phyloP scores from a whole-genome alignment of 2,888 invertebrate genomes.

The Agrotis segetum region DNA sequence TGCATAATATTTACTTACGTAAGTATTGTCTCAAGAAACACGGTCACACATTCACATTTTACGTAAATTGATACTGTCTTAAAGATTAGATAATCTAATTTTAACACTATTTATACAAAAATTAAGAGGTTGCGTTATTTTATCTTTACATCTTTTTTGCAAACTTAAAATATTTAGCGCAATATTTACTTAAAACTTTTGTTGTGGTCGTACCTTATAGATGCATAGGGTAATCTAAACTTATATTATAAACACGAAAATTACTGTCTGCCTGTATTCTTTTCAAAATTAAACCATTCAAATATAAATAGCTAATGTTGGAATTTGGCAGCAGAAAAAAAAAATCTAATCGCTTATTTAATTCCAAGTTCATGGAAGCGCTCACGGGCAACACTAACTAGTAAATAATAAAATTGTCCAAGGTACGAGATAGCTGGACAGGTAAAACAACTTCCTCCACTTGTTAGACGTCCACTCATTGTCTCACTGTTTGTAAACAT shows the following conservation, averaged over 20 bases:
- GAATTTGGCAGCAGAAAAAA: too few species aligned
- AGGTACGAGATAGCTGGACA: constrained; percentile 51
- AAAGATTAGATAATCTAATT: too few species aligned
- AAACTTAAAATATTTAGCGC: too few species aligned
- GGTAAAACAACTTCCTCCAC: constrained; percentile 79
- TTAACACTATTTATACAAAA: background rate
- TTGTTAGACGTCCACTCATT: constrained; percentile 73
- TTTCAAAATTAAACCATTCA: background rate
- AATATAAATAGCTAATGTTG: background rate
- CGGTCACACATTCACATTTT: background rate
- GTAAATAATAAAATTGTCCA: constrained; percentile 38
- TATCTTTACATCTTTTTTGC: background rate
- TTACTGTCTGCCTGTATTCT: too few species aligned
- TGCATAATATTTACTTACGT: background rate
- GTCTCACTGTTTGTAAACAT: constrained; percentile 83
- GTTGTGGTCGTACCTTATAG: background rate
- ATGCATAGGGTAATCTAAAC: too few species aligned
- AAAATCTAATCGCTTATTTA: too few species aligned
- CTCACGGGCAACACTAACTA: too few species aligned
- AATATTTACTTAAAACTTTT: background rate
- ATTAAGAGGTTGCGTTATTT: background rate
- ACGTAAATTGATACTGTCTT: background rate
- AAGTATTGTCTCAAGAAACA: constrained; percentile 1
- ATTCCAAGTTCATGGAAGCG: too few species aligned
- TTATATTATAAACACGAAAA: too few species aligned